These are phyloP conservation scores for Lerista edwardsae DNA, from an alignment of 2,797 vertebrate species.

Conservation along the genomic window DNA sequence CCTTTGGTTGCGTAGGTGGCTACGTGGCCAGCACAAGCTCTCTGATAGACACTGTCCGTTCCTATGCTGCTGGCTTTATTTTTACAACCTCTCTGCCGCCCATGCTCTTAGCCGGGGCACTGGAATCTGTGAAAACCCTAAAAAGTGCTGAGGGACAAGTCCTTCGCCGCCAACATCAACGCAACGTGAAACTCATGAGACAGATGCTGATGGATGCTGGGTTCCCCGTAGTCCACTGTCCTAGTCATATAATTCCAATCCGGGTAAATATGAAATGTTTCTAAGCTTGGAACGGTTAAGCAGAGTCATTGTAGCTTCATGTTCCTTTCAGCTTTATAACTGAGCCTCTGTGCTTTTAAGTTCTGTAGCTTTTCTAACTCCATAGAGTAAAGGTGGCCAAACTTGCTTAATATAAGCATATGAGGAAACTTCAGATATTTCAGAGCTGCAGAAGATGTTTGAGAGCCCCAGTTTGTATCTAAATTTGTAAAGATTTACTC, in stretches of 20 bases:
- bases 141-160: slow-evolving; percentile 87
- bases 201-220: slow-evolving; percentile 98
- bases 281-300: fast-evolving
- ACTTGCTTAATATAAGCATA: too few species aligned
- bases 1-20: slow-evolving; percentile 84
- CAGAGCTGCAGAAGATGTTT: too few species aligned
- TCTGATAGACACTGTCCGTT: slow-evolving; percentile 82
- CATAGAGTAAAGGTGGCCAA: too few species aligned
- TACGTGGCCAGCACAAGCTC: slow-evolving; percentile 83
- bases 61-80: slow-evolving; percentile 84
- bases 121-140: slow-evolving; percentile 87
- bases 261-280: slow-evolving; percentile 74
- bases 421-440: too few species aligned
- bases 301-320: neutral
- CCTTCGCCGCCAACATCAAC: slow-evolving; percentile 92
- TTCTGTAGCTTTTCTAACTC: neutral
- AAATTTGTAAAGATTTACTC: too few species aligned
- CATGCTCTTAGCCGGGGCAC: slow-evolving; percentile 92
- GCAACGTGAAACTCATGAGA: slow-evolving; percentile 93
- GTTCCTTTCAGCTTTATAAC: neutral
- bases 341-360: neutral
- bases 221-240: slow-evolving; percentile 93
- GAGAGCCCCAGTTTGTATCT: too few species aligned
- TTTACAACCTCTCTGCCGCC: slow-evolving; percentile 90
- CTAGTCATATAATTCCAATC: slow-evolving; percentile 96